These are phyloP conservation scores for Tetrao urogallus DNA, from an alignment of 2,113 vertebrate genomes.

Conservation along the genomic window DNA sequence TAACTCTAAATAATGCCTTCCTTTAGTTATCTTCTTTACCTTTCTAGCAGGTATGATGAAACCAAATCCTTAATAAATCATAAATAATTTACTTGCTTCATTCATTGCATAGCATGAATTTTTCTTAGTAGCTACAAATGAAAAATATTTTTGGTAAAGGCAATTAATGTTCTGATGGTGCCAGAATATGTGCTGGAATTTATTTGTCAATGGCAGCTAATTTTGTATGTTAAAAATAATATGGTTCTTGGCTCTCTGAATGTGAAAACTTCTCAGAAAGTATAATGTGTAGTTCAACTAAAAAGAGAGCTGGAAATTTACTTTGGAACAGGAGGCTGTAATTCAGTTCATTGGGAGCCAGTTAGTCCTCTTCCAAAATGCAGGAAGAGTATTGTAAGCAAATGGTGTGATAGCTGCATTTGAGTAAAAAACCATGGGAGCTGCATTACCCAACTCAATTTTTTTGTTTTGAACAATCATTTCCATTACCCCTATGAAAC, in stretches of 20 bases:
- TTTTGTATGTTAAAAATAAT: background rate
- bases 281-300: background rate
- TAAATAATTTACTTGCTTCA: background rate
- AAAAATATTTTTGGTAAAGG: background rate
- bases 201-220: background rate
- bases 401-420: background rate
- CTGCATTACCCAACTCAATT: background rate
- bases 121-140: background rate
- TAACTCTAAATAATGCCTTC: background rate
- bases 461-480: background rate
- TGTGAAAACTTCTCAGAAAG: background rate
- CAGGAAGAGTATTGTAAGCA: background rate
- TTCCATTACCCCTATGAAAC: background rate
- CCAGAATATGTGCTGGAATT: background rate
- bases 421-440: background rate
- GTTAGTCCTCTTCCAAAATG: background rate
- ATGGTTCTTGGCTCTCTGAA: background rate
- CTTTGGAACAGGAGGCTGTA: background rate
- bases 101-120: background rate
- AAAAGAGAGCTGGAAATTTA: background rate
- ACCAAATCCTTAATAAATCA: background rate
- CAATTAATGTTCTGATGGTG: background rate
- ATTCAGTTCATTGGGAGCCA: background rate
- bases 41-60: background rate
- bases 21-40: background rate